Percentiles rank a stretch among this genome's conserved stretches.
phyloP scores from a whole-genome alignment of 2,797 vertebrate species.

The Nasua narica region DNA sequence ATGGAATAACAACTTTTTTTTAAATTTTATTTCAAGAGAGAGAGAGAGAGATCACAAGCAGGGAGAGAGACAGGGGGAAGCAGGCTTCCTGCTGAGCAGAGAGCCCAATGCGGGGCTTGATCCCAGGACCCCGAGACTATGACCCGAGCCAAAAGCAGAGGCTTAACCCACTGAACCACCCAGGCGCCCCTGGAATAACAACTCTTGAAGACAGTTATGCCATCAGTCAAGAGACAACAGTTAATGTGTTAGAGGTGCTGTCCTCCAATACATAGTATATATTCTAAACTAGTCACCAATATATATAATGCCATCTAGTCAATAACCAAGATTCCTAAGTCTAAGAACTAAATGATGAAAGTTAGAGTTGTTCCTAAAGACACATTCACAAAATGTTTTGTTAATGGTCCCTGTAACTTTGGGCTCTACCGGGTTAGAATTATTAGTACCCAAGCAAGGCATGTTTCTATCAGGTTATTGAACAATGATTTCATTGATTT shows the following conservation, averaged over 20 bases:
- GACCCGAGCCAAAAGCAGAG: too few relatives aligned
- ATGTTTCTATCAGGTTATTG: neutral
- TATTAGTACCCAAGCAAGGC: neutral
- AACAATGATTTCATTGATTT: neutral
- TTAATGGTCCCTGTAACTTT: neutral
- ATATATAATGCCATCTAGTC: neutral
- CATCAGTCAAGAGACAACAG: neutral
- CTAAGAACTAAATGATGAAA: neutral
- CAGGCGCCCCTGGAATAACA: neutral
- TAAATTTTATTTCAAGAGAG: too few relatives aligned
- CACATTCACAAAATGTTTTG: neutral
- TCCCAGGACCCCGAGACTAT: too few relatives aligned
- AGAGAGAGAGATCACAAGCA: too few relatives aligned
- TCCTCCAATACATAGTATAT: neutral
- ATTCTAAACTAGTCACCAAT: neutral
- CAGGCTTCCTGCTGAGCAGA: too few relatives aligned
- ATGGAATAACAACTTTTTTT: neutral
- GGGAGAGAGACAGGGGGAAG: too few relatives aligned
- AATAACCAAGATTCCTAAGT: neutral
- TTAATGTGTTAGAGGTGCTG: neutral
- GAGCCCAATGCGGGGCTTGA: too few relatives aligned
- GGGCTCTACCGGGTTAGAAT: neutral
- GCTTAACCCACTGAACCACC: too few relatives aligned
- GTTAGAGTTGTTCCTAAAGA: neutral
- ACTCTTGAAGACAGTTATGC: neutral